Evolutionary conservation across 1,140 invertebrate species (phyloP), one percentile per base, ranked within the genome.

Genomic region (Drosophila lacteicornis): DNA sequence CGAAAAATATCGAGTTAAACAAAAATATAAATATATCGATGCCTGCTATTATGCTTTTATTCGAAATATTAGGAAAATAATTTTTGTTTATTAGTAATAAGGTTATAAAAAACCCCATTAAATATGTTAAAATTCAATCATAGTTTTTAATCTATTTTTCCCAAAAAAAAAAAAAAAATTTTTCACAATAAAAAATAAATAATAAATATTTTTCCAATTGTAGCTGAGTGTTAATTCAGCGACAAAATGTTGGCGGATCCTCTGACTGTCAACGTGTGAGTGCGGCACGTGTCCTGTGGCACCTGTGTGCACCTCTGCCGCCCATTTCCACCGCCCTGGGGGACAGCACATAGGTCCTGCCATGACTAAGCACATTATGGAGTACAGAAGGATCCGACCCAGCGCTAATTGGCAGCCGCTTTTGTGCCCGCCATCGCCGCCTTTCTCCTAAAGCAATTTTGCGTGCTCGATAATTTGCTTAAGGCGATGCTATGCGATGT

Each of bases 381-480:
- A 58, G 53, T 25, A 56, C 19, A 40, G 53, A 56, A 22, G 78
- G 56, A 68, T 61, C 58, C 73, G 40, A 42, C 42, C 43, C 43
- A 17, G 53, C 85, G 85, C 77, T 88, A 88, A 88, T 88, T 88
- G 84, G 80, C 80, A 90, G 69, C 51, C 68, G 68, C 84, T 79
- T 87, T 88, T 79, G 76, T 79, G 46, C 43, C 75, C 76, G 45
- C 69, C 51, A 22, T 79, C 69, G 42, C 77, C 67, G 46, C 79
- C 66, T 38, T 56, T 70, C 74, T 51, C 63, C 76, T 68, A 78
- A 83, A 75, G 66, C 80, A 81, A 88, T 88, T 86, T 81, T 75
- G 58, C 74, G 27, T 80, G 74, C 85, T 90, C 66, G 74, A 90
- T 88, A 90, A 88, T 84, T 88, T 84, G 78, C 80, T 84, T 83